Conservation (phyloP, 1,140 invertebrate genomes). For the Drosophila biarmipes region DNA sequence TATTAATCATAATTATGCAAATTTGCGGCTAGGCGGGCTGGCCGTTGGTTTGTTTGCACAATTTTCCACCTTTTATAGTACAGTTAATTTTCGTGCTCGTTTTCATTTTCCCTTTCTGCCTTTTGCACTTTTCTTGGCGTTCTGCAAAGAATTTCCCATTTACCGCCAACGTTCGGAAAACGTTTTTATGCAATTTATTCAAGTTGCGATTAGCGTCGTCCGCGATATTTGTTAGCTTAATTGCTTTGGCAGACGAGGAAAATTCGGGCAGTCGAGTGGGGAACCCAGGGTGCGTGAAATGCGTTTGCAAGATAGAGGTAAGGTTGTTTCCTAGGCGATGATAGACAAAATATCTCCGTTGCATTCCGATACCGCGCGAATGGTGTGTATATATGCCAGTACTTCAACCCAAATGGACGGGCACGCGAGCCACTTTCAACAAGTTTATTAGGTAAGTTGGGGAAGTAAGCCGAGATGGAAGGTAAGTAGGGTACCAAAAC, state of each 20-base stretch:
- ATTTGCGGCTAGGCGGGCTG: slow-evolving; percentile 42
- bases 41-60: slow-evolving; percentile 81
- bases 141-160: slow-evolving; percentile 68
- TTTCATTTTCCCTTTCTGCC: slow-evolving; percentile 17
- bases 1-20: slow-evolving; percentile 84
- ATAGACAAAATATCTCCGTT: slow-evolving; percentile 1
- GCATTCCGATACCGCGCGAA: slow-evolving; percentile 18
- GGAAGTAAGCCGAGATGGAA: not conserved
- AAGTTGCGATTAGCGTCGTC: slow-evolving; percentile 62
- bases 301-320: slow-evolving; percentile 9
- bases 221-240: slow-evolving; percentile 47
- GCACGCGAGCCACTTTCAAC: slow-evolving; percentile 21
- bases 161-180: slow-evolving; percentile 47
- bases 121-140: slow-evolving; percentile 22
- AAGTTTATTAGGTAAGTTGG: slow-evolving; percentile 25
- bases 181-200: slow-evolving; percentile 77
- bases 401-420: slow-evolving; percentile 3
- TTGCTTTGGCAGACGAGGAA: slow-evolving; percentile 27
- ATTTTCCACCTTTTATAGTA: slow-evolving; percentile 84
- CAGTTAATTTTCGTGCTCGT: slow-evolving; percentile 82
- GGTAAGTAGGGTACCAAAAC: not conserved
- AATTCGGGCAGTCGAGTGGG: not conserved
- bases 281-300: slow-evolving; percentile 36
- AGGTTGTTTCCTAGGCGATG: not conserved
- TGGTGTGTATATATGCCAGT: not conserved